These are phyloP conservation scores for Sinocyclocheilus rhinocerous DNA, from an alignment of 2,113 vertebrate species.

Conservation along the genomic window DNA sequence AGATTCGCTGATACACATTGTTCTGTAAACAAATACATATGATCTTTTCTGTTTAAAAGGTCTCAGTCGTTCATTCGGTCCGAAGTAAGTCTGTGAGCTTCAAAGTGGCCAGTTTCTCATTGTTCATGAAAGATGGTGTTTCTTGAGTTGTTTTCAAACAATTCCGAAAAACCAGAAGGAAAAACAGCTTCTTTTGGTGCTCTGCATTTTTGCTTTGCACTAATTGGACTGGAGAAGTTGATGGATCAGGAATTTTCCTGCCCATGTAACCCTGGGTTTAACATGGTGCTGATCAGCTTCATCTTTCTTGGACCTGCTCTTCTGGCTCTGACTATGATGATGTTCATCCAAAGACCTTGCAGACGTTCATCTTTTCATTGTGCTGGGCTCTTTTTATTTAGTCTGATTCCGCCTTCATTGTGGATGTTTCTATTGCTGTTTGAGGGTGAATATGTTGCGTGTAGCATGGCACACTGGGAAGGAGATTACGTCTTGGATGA, in stretches of 20 bases:
- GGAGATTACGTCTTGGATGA: not conserved
- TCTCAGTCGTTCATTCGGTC: not conserved
- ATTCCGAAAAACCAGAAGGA: not conserved
- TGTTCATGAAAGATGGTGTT: not conserved
- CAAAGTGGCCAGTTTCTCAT: not conserved
- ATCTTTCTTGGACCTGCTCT: slow-evolving; percentile 8
- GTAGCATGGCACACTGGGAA: not conserved
- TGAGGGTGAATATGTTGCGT: slow-evolving; percentile 33
- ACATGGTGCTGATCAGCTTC: not conserved
- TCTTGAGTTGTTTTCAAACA: not conserved
- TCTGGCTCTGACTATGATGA: slow-evolving; percentile 8
- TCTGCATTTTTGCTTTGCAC: not conserved
- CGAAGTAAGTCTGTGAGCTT: not conserved
- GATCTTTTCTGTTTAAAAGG: not conserved
- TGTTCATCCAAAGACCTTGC: slow-evolving; percentile 9
- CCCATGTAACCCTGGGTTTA: slow-evolving; percentile 16
- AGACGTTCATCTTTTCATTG: not conserved
- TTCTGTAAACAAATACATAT: not conserved
- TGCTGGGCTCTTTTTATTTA: not conserved
- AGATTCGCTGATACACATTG: not conserved
- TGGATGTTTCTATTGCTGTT: slow-evolving; percentile 13
- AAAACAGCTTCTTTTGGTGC: not conserved
- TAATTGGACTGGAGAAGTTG: slow-evolving; percentile 6
- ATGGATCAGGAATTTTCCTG: slow-evolving; percentile 15
- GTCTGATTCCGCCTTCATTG: slow-evolving; percentile 13